Evolutionary conservation across 2,797 vertebrate genomes (phyloP), one percentile per base, ranked within the genome.

Genomic region (Danio jaintianensis): DNA sequence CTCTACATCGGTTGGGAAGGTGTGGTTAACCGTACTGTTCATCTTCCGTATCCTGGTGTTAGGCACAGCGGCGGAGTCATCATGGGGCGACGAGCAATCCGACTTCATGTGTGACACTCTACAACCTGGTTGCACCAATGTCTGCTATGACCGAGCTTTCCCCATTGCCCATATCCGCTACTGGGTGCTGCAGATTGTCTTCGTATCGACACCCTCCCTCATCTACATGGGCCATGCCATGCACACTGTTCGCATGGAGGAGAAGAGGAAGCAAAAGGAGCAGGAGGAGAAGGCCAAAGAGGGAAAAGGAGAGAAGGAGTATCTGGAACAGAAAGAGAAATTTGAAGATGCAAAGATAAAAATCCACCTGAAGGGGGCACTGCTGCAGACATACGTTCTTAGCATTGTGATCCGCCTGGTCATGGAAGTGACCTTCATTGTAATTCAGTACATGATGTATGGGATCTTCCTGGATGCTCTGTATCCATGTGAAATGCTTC

Each of bases 161-260:
- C 98, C 98, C 86, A 98, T 99, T 62, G 98, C 98, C 43, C 98
- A 99, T 52, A 98, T 99, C 75, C 95, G 98, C 78, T 99, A 96
- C 72, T 99, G 98, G 98, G 97, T 99, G 56, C 95, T 99, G 40
- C 98, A 99, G 93, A 97, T 98, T 43, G 97, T 99, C 82, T 99
- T 99, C 0, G 98, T 99, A 13, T 99, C 98, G 88, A 98, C 98
- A 0, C 98, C 98, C 0, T 99, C 97, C 0, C 93, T 99, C 59
- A 94, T 98, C 77, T 99, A 99, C 90, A 97, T 98, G 97, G 97
- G 95, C 83, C 98, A 99, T 0, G 96, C 97, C 0, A 94, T 98
- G 96, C 98, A 99, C 89, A 95, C 85, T 0, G 96, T 99, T 66
- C 96, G 96, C 29, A 88, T 92, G 88, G 95, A 97, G 87, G 97